These are phyloP conservation scores for Timema cristinae DNA, from an alignment of 2,888 invertebrate genomes.

Conservation along the genomic window DNA sequence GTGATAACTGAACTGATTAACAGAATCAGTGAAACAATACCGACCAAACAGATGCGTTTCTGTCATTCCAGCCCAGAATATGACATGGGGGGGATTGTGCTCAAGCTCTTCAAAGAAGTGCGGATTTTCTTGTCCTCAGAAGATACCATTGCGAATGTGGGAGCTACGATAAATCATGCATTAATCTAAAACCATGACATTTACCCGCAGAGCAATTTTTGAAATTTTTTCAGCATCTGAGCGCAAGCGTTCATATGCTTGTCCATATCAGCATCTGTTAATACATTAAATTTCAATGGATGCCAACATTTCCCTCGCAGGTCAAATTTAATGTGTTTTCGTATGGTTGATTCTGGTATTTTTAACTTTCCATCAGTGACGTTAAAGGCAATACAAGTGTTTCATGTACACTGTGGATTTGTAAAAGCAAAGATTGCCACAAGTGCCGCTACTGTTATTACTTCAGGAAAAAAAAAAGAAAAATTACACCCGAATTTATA, in stretches of 20 bases:
- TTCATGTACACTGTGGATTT: too few relatives aligned
- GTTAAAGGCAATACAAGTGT: too few relatives aligned
- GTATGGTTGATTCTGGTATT: neutral
- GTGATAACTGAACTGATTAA: neutral
- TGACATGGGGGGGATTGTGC: neutral
- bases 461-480: too few relatives aligned
- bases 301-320: neutral
- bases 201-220: neutral
- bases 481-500: too few relatives aligned
- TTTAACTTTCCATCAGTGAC: neutral
- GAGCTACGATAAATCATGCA: neutral
- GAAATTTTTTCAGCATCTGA: neutral
- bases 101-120: slow-evolving; percentile 7
- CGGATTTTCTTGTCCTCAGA: neutral
- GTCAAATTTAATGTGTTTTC: neutral
- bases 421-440: too few relatives aligned
- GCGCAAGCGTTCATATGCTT: neutral
- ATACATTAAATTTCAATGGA: neutral
- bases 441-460: too few relatives aligned
- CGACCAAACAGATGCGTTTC: neutral
- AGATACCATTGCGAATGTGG: neutral
- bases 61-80: neutral
- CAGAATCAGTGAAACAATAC: slow-evolving; percentile 3
- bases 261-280: neutral
- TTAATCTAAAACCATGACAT: neutral